Conservation (phyloP, 30 jellyfish, hydroid and myxozoan species). For the Aurelia sp. region DNA sequence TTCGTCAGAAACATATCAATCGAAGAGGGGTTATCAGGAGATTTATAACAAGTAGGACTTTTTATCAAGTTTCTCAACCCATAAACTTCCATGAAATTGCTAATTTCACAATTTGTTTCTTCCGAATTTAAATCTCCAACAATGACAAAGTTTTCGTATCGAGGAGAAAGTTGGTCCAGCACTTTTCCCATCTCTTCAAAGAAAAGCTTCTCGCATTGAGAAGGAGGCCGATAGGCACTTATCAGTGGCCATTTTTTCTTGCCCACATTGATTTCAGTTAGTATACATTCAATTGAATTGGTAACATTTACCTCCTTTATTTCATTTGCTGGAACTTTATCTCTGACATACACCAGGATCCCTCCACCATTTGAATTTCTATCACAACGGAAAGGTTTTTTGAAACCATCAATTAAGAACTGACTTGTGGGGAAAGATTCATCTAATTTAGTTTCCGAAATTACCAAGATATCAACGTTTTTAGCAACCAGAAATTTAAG, state of each 20-base stretch:
- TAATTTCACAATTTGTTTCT: too few relatives aligned
- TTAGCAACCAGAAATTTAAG: neutral
- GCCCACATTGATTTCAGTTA: slow-evolving; percentile 2
- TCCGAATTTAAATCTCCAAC: too few relatives aligned
- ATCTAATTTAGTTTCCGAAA: slow-evolving; percentile 1
- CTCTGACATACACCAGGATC: neutral
- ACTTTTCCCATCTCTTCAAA: slow-evolving; percentile 1
- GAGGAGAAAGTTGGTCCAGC: too few relatives aligned
- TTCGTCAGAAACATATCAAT: too few relatives aligned
- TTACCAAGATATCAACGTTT: neutral
- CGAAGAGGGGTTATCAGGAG: too few relatives aligned
- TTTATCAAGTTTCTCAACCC: too few relatives aligned
- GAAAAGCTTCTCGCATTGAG: neutral
- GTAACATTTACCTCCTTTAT: neutral
- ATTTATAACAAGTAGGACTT: too few relatives aligned
- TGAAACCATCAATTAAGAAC: slow-evolving; percentile 11
- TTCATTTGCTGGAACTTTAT: slow-evolving; percentile 8
- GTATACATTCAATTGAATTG: neutral
- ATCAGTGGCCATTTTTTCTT: slow-evolving; percentile 17
- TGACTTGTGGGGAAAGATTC: slow-evolving; percentile 13
- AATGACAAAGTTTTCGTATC: too few relatives aligned
- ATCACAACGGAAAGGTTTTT: slow-evolving; percentile 4
- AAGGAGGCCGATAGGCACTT: neutral
- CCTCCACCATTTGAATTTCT: slow-evolving; percentile 9
- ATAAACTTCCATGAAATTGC: too few relatives aligned